These are phyloP conservation scores for Latrodectus geometricus DNA, from an alignment of 1,140 invertebrate genomes.

Conservation along the genomic window DNA sequence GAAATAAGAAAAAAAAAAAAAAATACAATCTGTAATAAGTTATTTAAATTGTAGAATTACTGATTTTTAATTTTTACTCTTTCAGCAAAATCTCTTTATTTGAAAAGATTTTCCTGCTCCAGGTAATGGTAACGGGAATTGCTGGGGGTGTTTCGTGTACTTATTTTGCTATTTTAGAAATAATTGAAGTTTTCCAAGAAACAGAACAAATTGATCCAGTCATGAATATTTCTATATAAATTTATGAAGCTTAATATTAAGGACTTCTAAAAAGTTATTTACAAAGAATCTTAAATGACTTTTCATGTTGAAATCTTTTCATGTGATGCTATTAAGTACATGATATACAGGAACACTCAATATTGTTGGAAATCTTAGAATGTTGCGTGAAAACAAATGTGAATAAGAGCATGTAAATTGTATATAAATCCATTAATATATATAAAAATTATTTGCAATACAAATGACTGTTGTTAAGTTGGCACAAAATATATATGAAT, in stretches of 20 bases:
- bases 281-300: not conserved
- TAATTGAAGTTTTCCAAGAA: not conserved
- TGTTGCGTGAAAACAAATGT: too few species aligned
- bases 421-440: too few species aligned
- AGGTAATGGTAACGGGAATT: constrained; percentile 15
- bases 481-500: too few species aligned
- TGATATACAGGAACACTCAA: too few species aligned
- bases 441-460: too few species aligned
- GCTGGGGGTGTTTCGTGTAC: constrained; percentile 33
- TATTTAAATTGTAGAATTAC: too few species aligned
- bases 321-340: too few species aligned
- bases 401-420: too few species aligned
- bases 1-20: too few species aligned
- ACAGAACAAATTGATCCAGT: not conserved
- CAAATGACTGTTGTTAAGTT: too few species aligned
- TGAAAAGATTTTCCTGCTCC: constrained; percentile 18
- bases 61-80: not conserved
- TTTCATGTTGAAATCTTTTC: not conserved
- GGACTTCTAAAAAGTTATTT: not conserved
- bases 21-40: too few species aligned
- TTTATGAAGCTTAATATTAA: not conserved
- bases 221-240: not conserved
- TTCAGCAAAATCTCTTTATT: constrained; percentile 5
- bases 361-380: too few species aligned
- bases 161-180: constrained; percentile 22